A percentile compares a stretch with the other conserved stretches of the same genome.
phyloP scores from a whole-genome alignment of 2,113 vertebrate species.

The Xerus inauris region DNA sequence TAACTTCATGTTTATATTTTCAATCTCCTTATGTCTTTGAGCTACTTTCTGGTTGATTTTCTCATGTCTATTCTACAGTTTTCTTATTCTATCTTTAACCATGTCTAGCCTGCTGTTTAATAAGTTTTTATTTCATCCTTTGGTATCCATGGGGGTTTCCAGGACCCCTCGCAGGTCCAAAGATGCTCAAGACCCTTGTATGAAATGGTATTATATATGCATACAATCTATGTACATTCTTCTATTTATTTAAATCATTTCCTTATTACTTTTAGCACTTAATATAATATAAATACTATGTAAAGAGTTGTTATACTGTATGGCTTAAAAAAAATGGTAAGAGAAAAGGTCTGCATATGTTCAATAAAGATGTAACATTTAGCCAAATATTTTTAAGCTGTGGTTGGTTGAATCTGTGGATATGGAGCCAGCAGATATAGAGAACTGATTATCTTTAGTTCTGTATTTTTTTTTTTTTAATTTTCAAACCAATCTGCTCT shows the following conservation, averaged over 20 bases:
- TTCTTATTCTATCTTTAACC: neutral
- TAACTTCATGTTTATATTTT: neutral
- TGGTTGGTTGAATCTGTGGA: neutral
- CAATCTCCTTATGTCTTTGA: neutral
- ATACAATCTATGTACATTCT: neutral
- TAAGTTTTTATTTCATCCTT: neutral
- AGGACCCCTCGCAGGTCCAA: no score
- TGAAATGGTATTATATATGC: neutral
- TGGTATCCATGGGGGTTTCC: neutral
- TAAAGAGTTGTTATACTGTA: neutral
- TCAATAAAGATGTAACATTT: neutral
- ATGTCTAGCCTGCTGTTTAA: neutral
- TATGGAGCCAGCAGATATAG: neutral
- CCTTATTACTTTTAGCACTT: no score
- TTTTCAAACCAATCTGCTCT: neutral
- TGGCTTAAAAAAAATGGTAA: neutral
- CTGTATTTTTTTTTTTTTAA: neutral
- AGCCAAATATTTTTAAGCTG: no score
- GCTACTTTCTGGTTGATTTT: neutral
- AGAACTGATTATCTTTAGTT: neutral
- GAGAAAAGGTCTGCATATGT: neutral
- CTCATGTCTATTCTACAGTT: neutral
- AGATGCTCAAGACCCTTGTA: neutral
- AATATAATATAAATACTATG: neutral
- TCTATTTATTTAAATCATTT: no score